A percentile compares a stretch with the other conserved stretches of the same genome.
Evolutionary conservation across 2,888 invertebrate species (phyloP).

Genomic region (Thumatha senex): DNA sequence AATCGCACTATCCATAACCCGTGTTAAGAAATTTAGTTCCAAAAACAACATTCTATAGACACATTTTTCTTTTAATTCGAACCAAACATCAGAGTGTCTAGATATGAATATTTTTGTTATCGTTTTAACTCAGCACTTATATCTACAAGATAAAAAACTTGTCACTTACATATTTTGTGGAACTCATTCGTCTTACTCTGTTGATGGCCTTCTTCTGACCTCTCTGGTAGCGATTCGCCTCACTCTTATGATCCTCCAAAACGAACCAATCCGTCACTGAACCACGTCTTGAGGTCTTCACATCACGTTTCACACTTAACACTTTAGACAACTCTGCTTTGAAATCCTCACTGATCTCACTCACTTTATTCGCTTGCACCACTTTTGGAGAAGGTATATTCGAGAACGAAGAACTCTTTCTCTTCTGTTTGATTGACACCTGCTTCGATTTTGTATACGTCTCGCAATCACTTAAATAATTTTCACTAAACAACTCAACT

Average conservation of each 20-base stretch:
- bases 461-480: slow-evolving; percentile 73
- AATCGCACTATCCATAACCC: too few relatives aligned
- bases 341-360: slow-evolving; percentile 69
- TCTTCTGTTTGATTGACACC: slow-evolving; percentile 50
- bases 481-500: slow-evolving; percentile 74
- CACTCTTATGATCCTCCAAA: slow-evolving; percentile 57
- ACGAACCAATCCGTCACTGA: slow-evolving; percentile 79
- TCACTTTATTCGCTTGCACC: slow-evolving; percentile 64
- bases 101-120: not conserved
- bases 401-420: slow-evolving; percentile 68
- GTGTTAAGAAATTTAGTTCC: too few relatives aligned
- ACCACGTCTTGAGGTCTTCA: slow-evolving; percentile 55
- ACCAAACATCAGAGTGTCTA: not conserved
- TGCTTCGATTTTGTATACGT: slow-evolving; percentile 63
- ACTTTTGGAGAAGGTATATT: slow-evolving; percentile 69
- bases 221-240: slow-evolving; percentile 64
- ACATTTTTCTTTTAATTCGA: too few relatives aligned
- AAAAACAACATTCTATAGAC: too few relatives aligned
- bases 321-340: slow-evolving; percentile 61
- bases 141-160: slow-evolving; percentile 22
- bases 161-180: slow-evolving; percentile 78
- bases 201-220: slow-evolving; percentile 67
- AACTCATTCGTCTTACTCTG: slow-evolving; percentile 72
- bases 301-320: slow-evolving; percentile 51
- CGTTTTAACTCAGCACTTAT: slow-evolving; percentile 18